Base-by-base conservation (phyloP, 2,113 vertebrate genomes). In the Oreochromis niloticus region DNA sequence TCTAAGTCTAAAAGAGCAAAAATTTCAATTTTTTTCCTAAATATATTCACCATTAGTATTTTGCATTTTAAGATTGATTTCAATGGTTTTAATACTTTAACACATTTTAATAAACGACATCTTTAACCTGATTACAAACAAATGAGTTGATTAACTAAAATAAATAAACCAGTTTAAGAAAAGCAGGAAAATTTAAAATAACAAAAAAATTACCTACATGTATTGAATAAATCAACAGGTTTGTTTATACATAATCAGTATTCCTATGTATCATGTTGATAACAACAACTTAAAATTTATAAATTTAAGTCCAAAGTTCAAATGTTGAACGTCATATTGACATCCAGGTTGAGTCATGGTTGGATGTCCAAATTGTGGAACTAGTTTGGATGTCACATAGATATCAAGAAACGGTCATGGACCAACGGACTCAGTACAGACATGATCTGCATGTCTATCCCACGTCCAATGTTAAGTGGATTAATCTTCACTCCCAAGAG, bases 281-380 rank as follows among this genome's bases (percentile, higher is more conserved):
- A 61, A 32, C 5, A 61, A 61, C 27, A 61, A 61, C 14, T 30
- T 32, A 14, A 61, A 17, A 61, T 61, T 32, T 32, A 32, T 32
- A 32, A 16, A 61, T 61, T 5, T 59, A 30, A 61, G 19, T 66
- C n/a, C 19, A 66, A 39, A 66, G 10, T 39, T 39, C 19, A 66
- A 66, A 66, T 39, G 6, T 22, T 66, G 61, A 66, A 66, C 10
- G 39, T 66, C 19, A 39, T 39, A 39, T 36, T 36, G 17, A 66
- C 4, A 1, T 13, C 34, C 34, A 36, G 32, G 32, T 66, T 66
- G 61, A 36, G 32, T 66, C 32, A 39, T 0, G 0, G 61, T 22
- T 66, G 19, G 34, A n/a, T 1, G 6, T 66, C 19, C 61, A 66
- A 39, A 66, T 39, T 66, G 10, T 66, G 19, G 34, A 66, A 66